A percentile compares a stretch with the other conserved stretches of the same genome.
Evolutionary conservation across 92 coral and sea anemone species (phyloP).

Genomic region (Blastomussa wellsi): DNA sequence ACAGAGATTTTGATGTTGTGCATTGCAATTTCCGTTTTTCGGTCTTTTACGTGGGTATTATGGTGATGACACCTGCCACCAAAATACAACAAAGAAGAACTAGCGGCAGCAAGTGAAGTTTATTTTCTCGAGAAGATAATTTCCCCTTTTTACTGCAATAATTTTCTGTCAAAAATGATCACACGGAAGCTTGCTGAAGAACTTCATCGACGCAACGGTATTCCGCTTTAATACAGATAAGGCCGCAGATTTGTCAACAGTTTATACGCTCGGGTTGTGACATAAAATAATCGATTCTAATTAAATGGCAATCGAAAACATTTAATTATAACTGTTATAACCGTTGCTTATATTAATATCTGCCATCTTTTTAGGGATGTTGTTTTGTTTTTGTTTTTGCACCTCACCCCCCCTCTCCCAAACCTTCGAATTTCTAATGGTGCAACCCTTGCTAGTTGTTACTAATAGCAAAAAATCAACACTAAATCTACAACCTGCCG

Average conservation of each 20-base stretch:
- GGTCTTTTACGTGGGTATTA: no score
- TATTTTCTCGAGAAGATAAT: not conserved
- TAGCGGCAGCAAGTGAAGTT: not conserved
- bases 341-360: not conserved
- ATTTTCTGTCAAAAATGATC: not conserved
- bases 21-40: slow-evolving; percentile 9
- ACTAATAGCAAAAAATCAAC: not conserved
- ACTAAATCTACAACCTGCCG: not conserved
- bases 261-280: not conserved
- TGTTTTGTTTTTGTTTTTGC: no score
- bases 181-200: not conserved
- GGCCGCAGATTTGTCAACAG: not conserved
- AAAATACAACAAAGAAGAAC: not conserved
- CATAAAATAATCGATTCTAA: not conserved
- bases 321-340: not conserved
- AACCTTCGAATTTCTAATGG: no score
- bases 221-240: not conserved
- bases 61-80: not conserved
- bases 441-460: no score
- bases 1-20: no score
- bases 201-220: not conserved
- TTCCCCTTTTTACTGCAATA: not conserved
- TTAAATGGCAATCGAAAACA: not conserved
- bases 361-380: not conserved
- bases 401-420: no score